Evolutionary conservation across 2,797 vertebrate genomes (phyloP), one percentile per base, ranked within the genome.

Genomic region (Acipenser oxyrinchus): DNA sequence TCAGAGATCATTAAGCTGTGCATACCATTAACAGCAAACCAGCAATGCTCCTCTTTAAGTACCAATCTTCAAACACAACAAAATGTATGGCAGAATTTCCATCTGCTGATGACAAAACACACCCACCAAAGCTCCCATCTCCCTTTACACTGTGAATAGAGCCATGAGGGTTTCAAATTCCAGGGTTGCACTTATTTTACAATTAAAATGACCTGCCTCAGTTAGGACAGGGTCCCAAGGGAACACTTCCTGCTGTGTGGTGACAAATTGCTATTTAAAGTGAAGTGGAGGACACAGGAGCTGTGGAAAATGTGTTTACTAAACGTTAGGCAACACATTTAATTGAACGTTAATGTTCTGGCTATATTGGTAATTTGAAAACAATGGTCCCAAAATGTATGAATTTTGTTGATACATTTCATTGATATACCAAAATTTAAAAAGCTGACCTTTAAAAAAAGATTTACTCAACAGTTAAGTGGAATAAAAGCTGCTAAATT

Each of bases 181-280:
- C 79, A 62, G 72, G 66, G 62, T 50, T 71, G 72, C 75, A 69
- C 74, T 81, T 77, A 79, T 79, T 82, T 82, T 74, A 73, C 79
- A 75, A 79, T 86, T 83, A 83, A 83, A 77, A 72, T 55, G 64
- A 77, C 67, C 69, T 66, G 67, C 70, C 65, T 71, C 73, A 73
- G 76, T 82, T 79, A 80, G 76, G 23, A 66, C 70, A 70, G 62
- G 61, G 63, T 68, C 82, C 75, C 72, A 12, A 62, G 66, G 78
- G 77, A 66, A 55, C 64, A 68, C 69, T 77, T 68, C 68, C 68
- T 55, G 51, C 68, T 70, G 74, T 70, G 68, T 62, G 71, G 75
- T 77, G 78, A 83, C 78, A 86, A 83, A 87, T 82, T 81, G 78
- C 74, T 80, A 66, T 74, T 76, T 80, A 69, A 79, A 75, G 66